These are phyloP conservation scores for Neelides sp. DNA, from an alignment of 1,140 invertebrate genomes.

Conservation along the genomic window DNA sequence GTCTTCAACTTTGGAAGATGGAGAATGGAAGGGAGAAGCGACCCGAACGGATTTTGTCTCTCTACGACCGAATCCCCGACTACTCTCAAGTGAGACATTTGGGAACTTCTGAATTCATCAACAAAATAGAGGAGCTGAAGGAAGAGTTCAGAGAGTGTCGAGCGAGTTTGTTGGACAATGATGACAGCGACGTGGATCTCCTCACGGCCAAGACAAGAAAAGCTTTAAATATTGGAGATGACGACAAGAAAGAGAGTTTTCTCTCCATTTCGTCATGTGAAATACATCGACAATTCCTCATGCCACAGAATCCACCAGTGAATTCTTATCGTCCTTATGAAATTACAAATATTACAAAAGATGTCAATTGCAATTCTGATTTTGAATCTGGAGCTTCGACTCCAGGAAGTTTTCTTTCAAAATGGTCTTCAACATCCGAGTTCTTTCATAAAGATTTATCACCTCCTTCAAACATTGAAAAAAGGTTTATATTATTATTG, in stretches of 20 bases:
- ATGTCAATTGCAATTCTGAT: too few species aligned
- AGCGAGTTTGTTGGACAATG: constrained; percentile 10
- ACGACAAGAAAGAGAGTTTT: not conserved
- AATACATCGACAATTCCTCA: not conserved
- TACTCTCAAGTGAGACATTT: constrained; percentile 28
- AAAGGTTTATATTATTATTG: constrained; percentile 5
- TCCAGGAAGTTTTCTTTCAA: constrained; percentile 14
- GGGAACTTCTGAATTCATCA: constrained; percentile 29
- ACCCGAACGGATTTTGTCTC: not conserved
- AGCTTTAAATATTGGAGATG: constrained; percentile 5
- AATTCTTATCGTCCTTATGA: too few species aligned
- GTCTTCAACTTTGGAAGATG: too few species aligned
- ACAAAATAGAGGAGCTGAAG: constrained; percentile 25
- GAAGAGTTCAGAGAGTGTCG: constrained; percentile 28
- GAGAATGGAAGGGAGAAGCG: not conserved
- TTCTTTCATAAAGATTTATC: constrained; percentile 17
- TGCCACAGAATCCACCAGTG: too few species aligned
- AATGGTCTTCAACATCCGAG: constrained; percentile 27
- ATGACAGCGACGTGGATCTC: constrained; percentile 18
- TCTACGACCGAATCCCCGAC: constrained; percentile 28
- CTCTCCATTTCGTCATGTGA: too few species aligned
- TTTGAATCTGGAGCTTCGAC: constrained; percentile 9
- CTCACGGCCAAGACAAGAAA: constrained; percentile 10
- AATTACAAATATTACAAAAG: too few species aligned
- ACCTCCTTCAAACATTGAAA: constrained; percentile 25